These are phyloP conservation scores for Coregonus sp. DNA, from an alignment of 2,797 vertebrate genomes.

Conservation along the genomic window DNA sequence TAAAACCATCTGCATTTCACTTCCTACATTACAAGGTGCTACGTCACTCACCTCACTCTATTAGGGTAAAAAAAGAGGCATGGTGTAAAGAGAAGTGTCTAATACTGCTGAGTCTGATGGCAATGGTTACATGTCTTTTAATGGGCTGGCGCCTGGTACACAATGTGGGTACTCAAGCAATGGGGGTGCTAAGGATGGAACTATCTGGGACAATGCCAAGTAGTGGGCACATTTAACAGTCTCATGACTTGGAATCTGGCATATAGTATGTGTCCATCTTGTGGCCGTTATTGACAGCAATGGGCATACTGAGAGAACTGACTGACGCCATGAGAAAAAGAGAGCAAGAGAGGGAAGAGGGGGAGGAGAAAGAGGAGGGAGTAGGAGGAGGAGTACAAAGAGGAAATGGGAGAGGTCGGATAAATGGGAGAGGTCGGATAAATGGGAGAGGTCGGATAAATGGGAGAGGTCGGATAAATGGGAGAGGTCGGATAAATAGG, in stretches of 20 bases:
- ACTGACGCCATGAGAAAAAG: background rate
- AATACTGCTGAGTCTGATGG: background rate
- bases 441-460: no score
- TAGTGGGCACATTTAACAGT: background rate
- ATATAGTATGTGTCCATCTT: background rate
- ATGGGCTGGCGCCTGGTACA: background rate
- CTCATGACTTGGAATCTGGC: background rate
- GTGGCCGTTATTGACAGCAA: background rate
- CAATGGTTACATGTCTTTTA: background rate
- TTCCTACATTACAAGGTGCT: background rate
- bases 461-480: no score
- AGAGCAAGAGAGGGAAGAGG: background rate
- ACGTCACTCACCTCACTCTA: background rate
- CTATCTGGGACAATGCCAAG: background rate
- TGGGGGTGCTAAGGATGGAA: background rate
- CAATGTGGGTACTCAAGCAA: background rate
- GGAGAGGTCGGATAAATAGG: no score
- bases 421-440: no score
- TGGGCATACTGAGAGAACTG: background rate
- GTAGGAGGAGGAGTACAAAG: background rate
- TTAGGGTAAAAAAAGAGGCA: background rate
- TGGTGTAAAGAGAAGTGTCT: background rate
- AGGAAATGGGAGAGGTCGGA: background rate
- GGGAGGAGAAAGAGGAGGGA: background rate
- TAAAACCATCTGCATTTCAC: background rate